Conservation (phyloP, 2,888 invertebrate species). For the Eucera pruinosa region DNA sequence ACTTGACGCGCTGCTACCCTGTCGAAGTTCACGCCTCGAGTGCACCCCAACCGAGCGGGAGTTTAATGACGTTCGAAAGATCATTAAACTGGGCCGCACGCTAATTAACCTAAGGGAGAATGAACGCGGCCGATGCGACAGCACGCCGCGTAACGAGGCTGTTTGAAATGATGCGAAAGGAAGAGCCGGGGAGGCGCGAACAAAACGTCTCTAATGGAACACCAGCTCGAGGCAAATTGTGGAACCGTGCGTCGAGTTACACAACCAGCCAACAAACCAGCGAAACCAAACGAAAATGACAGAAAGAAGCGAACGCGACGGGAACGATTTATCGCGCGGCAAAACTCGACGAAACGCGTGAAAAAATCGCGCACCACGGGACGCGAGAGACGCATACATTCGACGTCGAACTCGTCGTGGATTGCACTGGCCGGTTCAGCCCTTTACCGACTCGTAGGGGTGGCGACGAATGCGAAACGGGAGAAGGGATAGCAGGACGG, state of each 20-base stretch:
- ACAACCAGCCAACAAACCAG: background rate
- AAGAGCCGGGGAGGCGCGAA: slow-evolving; percentile 24
- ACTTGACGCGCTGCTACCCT: slow-evolving; percentile 27
- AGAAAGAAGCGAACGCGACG: no score
- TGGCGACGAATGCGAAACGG: slow-evolving; percentile 57
- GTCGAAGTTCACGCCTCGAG: slow-evolving; percentile 46
- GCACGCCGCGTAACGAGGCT: slow-evolving; percentile 23
- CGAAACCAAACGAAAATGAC: background rate
- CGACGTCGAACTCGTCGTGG: slow-evolving; percentile 77
- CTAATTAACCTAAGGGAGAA: slow-evolving; percentile 45
- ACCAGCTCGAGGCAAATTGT: background rate
- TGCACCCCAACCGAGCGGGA: slow-evolving; percentile 29
- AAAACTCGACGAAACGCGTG: slow-evolving; percentile 18
- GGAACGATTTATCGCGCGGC: no score
- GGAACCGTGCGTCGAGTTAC: background rate
- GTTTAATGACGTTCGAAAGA: slow-evolving; percentile 48
- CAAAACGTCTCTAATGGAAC: slow-evolving; percentile 20
- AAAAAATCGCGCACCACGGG: slow-evolving; percentile 41
- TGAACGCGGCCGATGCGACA: slow-evolving; percentile 20
- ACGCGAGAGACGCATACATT: slow-evolving; percentile 58
- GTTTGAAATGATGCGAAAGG: slow-evolving; percentile 1
- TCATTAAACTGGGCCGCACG: slow-evolving; percentile 48
- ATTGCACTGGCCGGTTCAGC: slow-evolving; percentile 81
- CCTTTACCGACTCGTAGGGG: slow-evolving; percentile 75
- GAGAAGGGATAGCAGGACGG: slow-evolving; percentile 61